Evolutionary conservation across 2,113 vertebrate genomes (phyloP).

Genomic region (Ranitomeya variabilis): DNA sequence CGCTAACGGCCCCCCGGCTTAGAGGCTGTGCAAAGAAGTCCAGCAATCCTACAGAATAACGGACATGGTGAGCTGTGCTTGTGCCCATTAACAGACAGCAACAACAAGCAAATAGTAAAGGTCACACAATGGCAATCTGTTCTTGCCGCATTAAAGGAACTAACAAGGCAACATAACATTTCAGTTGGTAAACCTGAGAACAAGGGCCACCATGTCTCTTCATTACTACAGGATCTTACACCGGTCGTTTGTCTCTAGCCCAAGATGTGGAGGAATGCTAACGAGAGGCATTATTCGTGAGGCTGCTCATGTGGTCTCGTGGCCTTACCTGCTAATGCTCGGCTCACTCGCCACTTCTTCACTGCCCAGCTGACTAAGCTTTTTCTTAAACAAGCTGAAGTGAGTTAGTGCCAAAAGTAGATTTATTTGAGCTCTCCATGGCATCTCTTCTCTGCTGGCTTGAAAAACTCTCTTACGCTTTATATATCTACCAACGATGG

Average conservation of each 20-base stretch:
- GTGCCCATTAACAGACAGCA: conserved; percentile 16
- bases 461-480: conserved; percentile 71
- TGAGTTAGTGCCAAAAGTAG: conserved; percentile 76
- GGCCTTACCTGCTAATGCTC: conserved; percentile 67
- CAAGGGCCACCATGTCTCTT: conserved; percentile 18
- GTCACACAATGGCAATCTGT: conserved; percentile 33
- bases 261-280: conserved; percentile 31
- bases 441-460: conserved; percentile 77
- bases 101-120: conserved; percentile 20
- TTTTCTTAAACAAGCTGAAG: conserved; percentile 73
- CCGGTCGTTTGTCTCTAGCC: background rate
- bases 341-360: conserved; percentile 54
- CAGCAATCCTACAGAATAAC: conserved; percentile 7
- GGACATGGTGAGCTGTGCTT: background rate
- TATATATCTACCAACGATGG: conserved; percentile 64
- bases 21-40: background rate
- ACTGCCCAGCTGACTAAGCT: conserved; percentile 65
- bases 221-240: conserved; percentile 4
- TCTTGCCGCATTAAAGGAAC: conserved; percentile 19
- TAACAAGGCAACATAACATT: conserved; percentile 42
- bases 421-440: conserved; percentile 85
- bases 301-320: conserved; percentile 1
- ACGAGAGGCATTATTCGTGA: background rate
- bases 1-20: background rate
- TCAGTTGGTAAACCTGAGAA: conserved; percentile 29